Evolutionary conservation across 2,797 vertebrate genomes (phyloP), one percentile per base, ranked within the genome.

Genomic region (Meda fulgida): DNA sequence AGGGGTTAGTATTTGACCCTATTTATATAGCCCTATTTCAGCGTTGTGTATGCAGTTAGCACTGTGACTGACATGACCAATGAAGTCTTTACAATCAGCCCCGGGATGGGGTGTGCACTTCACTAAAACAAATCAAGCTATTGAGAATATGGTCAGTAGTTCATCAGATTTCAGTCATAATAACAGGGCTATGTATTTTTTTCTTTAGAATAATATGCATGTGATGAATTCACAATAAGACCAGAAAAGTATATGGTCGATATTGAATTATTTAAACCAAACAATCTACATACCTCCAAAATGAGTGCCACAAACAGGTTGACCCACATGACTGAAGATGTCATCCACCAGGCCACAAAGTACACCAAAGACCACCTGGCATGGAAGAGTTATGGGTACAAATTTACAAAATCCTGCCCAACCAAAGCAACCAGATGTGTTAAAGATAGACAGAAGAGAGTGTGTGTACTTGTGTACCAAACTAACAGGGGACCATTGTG

Each of bases 241-340:
- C 3, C 55, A 38, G 21, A 7, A 38, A 77, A n/a, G 31, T 16
- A 16, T 38, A 38, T 38, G 3, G 16, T n/a, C 19, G 6, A 10
- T 63, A 9, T 43, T 66, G 8, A 81, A 66, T n/a, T 26, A 6
- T 55, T 71, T 60, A n/a, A 26, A n/a, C 9, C 4, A 26, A 55
- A 55, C 11, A 36, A 63, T 43, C 71, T 18, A 77, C 26, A 31
- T 77, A 96, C 95, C 95, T 96, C 95, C 71, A 96, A 87, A 87
- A 96, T 96, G 69, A 96, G 93, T 0, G 96, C 96, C 81, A 96
- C 93, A 85, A 96, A 96, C 87, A 96, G 60, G 90, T 96, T 96
- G 84, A 96, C 96, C 95, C 96, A 96, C 94, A 96, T 95, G 87
- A 96, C 95, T 0, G 96, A 95, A 3, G 96, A 96, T 34, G 89